phyloP scores from a whole-genome alignment of 2,113 vertebrate genomes.

The Guaruba guarouba region DNA sequence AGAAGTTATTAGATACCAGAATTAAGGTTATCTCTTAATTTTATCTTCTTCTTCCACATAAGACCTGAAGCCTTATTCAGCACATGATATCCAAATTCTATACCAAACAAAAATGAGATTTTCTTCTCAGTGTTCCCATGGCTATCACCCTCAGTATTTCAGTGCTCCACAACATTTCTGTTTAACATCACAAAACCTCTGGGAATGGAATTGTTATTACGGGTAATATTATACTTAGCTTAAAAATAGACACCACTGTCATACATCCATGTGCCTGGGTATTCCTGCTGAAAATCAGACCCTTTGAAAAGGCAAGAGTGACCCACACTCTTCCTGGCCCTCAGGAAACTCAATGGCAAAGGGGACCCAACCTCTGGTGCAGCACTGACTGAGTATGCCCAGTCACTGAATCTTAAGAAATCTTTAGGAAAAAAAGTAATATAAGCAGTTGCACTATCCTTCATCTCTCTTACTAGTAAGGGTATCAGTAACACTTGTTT shows the following conservation, averaged over 20 bases:
- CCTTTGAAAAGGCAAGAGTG: not conserved
- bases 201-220: not conserved
- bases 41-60: not conserved
- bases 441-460: not conserved
- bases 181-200: not conserved
- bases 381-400: too few relatives aligned
- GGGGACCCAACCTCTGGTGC: not conserved
- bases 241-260: not conserved
- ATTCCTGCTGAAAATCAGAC: not conserved
- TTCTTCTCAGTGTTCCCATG: not conserved
- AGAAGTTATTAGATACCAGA: not conserved
- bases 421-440: not conserved
- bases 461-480: not conserved
- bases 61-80: not conserved
- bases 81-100: not conserved
- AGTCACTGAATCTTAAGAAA: not conserved
- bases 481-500: not conserved
- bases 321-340: not conserved
- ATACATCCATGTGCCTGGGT: not conserved
- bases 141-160: not conserved
- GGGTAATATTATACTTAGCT: not conserved
- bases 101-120: not conserved
- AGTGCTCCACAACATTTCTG: not conserved
- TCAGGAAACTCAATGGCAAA: fast-evolving
- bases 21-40: not conserved